Evolutionary conservation across 2,113 vertebrate species (phyloP), one percentile per base, ranked within the genome.

Genomic region (Xenotilapia longispinis): DNA sequence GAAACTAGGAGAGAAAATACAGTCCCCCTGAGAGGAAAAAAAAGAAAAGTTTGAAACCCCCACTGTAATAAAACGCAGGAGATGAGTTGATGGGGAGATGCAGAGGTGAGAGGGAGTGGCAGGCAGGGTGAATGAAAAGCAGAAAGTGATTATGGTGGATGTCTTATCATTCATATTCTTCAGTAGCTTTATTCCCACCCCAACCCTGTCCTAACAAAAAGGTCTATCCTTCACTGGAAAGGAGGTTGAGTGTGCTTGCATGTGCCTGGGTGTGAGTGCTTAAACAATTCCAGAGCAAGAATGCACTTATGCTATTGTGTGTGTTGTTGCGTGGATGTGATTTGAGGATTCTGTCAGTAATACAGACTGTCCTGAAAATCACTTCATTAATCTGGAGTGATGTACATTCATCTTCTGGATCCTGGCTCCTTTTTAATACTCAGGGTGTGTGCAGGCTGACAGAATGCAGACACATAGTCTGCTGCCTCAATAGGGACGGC

Each of bases 91-190:
- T 89, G 86, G 57, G 53, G 83, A 86, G 85, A 90, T 89, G 82
- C 89, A 87, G 88, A 88, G 88, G 55, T 79, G 87, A 83, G 85
- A 80, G 75, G 81, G 84, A 87, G 84, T 45, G 83, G 78, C 9
- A 7, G 40, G 54, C 80, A 84, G 84, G 80, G 19, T 49, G 84
- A 87, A 80, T 87, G 86, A 90, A 82, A 47, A 88, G 86, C 63
- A 70, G 81, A 88, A 87, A 89, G 40, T 87, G 91, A 89, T 94
- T 89, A 89, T 11, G 53, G 90, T 17, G 82, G 49, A 84, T 81
- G 91, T 89, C 84, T 89, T 90, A 92, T 94, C 88, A 85, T 81
- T 93, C 91, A 86, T 89, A 82, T 92, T 89, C 23, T 65, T 91
- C 91, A 87, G 84, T 84, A 80, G 84, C 88, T 91, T 81, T 84